Evolutionary conservation across 2,888 invertebrate genomes (phyloP).

Genomic region (Orthosia cruda): DNA sequence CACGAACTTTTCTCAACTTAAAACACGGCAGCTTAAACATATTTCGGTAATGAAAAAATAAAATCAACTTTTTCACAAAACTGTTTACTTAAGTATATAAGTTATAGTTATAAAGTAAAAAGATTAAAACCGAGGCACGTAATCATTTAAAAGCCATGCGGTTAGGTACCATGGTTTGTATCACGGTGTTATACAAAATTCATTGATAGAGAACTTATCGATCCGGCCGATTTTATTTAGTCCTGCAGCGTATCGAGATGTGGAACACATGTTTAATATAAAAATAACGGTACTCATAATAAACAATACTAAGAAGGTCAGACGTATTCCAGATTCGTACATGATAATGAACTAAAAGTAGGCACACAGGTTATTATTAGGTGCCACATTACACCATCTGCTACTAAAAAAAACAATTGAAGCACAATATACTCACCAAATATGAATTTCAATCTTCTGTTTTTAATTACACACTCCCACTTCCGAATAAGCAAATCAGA

Average conservation of each 20-base stretch:
- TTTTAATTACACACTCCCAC: constrained; percentile 43
- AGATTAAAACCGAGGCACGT: neutral
- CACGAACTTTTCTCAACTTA: neutral
- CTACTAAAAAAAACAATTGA: constrained; percentile 10
- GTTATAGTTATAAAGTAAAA: neutral
- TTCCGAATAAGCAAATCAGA: constrained; percentile 29
- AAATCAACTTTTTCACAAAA: neutral
- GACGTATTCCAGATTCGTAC: constrained; percentile 51
- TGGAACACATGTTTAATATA: constrained; percentile 66
- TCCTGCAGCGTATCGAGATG: constrained; percentile 49
- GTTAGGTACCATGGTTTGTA: constrained; percentile 7
- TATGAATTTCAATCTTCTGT: constrained; percentile 17
- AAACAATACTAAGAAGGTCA: constrained; percentile 70
- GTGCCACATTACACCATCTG: constrained; percentile 35
- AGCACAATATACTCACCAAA: constrained; percentile 53
- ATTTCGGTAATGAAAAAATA: no score
- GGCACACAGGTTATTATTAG: constrained; percentile 56
- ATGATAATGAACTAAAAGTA: constrained; percentile 52
- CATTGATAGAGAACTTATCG: constrained; percentile 56
- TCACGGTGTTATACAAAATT: constrained; percentile 23
- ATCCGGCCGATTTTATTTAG: constrained; percentile 56
- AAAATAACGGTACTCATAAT: constrained; percentile 66
- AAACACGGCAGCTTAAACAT: neutral
- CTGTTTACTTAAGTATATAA: neutral
- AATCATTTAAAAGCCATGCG: neutral